phyloP scores from a whole-genome alignment of 2,797 vertebrate species.

The Anguilla obscura region DNA sequence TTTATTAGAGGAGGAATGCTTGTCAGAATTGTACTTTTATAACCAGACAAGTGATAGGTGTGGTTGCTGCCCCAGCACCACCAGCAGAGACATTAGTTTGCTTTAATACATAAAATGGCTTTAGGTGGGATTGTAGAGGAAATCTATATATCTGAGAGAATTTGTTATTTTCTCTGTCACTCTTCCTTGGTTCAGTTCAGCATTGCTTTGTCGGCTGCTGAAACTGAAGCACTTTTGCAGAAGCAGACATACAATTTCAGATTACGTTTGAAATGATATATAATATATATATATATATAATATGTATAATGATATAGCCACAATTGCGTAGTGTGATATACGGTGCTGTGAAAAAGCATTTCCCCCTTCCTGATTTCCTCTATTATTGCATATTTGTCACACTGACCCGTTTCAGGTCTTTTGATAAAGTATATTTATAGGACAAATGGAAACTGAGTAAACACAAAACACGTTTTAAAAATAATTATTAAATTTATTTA shows the following conservation, averaged over 20 bases:
- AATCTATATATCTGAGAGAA: background rate
- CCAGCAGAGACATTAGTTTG: background rate
- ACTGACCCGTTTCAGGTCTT: too few species aligned
- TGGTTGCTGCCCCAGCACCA: background rate
- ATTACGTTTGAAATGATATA: background rate
- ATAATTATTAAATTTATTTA: too few species aligned
- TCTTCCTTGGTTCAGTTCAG: background rate
- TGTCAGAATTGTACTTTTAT: background rate
- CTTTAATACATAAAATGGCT: background rate
- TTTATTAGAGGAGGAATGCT: background rate
- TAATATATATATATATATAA: too few species aligned
- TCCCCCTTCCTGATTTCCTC: too few species aligned
- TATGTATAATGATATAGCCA: too few species aligned
- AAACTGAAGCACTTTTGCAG: background rate
- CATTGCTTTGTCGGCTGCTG: too few species aligned
- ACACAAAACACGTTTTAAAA: too few species aligned
- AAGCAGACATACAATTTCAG: background rate
- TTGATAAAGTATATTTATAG: too few species aligned
- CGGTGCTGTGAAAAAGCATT: too few species aligned
- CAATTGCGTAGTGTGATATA: too few species aligned
- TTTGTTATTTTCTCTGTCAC: background rate
- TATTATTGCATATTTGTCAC: too few species aligned
- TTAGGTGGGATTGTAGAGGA: background rate
- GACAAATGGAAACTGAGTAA: too few species aligned
- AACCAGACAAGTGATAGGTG: background rate